A percentile compares a stretch with the other conserved stretches of the same genome.
These are phyloP conservation scores for Portevinia maculata DNA, from an alignment of 2,888 invertebrate genomes.

Conservation along the genomic window DNA sequence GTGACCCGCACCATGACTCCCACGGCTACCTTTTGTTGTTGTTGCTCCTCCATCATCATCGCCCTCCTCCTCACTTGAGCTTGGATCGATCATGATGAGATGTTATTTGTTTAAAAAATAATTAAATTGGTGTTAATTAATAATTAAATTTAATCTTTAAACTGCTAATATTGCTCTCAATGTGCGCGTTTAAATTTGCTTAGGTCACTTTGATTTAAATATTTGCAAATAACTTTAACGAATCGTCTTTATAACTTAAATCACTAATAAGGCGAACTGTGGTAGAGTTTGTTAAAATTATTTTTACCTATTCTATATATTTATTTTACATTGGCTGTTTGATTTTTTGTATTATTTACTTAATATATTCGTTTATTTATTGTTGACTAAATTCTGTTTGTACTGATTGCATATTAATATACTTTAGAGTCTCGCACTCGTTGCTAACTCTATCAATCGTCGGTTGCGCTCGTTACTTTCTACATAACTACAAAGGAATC, in stretches of 20 bases:
- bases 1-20: constrained; percentile 75
- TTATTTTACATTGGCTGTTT: background rate
- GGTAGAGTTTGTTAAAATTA: constrained; percentile 37
- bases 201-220: constrained; percentile 12
- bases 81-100: constrained; percentile 94
- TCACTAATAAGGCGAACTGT: constrained; percentile 68
- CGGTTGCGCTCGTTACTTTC: background rate
- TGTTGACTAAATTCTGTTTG: constrained; percentile 43
- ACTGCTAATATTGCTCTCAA: constrained; percentile 41
- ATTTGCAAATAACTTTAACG: constrained; percentile 2
- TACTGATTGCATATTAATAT: constrained; percentile 37
- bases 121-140: too few relatives aligned
- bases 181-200: constrained; percentile 25
- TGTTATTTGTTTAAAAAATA: constrained; percentile 2
- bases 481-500: constrained; percentile 10
- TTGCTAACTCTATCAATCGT: constrained; percentile 4
- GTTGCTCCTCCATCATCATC: constrained; percentile 91
- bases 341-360: constrained; percentile 3
- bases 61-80: constrained; percentile 97
- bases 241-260: constrained; percentile 42
- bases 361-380: constrained; percentile 42
- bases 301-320: constrained; percentile 10
- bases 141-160: constrained; percentile 11
- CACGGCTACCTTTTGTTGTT: constrained; percentile 80
- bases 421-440: background rate